Evolutionary conservation across 2,888 invertebrate genomes (phyloP), one percentile per base, ranked within the genome.

Genomic region (Cephus rjabovi): DNA sequence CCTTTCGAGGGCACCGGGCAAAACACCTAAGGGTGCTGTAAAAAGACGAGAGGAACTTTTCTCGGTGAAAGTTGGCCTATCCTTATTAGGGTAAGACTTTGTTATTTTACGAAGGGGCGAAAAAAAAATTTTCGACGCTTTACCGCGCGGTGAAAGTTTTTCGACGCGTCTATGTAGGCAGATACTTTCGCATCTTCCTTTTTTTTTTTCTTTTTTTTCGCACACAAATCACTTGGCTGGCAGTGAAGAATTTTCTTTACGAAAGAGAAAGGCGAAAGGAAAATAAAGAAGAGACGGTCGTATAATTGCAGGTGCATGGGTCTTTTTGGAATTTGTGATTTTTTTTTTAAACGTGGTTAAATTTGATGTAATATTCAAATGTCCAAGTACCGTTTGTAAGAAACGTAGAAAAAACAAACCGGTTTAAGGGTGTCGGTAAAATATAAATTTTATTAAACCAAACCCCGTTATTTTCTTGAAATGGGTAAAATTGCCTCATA

Each of bases 51-150:
- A 76, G 75, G 77, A 79, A 79, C 73, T 80, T 80, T 81, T 56
- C 37, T 74, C 76, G 76, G 84, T 82, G 83, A 84, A 85, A 85
- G 84, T 83, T 75, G 75, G 34, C 69, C 12, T 71, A 33, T 33
- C 40, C 33, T 75, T 76, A 37, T 76, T 82, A 77, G 76, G 77
- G 73, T 68, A 71, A 40, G 77, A 77, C 79, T 80, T 71, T 71
- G 71, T 71, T 71, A 71, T 71, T 71, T 71, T 71, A 71, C 71
- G 71, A 31, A 33, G 71, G 71, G 40, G 40, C 15, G 40, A 71
- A 77, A 81, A 80, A 81, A 81, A 81, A 68, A 74, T 69, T 30
- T 40, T 73, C 11, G 34, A 12, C 74, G 33, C 12, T 31, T 71
- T 71, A 33, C 71, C 31, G 71, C 71, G 71, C 31, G 77, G 77